Base-by-base conservation (phyloP, 2,797 vertebrate species). In the Antrozous pallidus region DNA sequence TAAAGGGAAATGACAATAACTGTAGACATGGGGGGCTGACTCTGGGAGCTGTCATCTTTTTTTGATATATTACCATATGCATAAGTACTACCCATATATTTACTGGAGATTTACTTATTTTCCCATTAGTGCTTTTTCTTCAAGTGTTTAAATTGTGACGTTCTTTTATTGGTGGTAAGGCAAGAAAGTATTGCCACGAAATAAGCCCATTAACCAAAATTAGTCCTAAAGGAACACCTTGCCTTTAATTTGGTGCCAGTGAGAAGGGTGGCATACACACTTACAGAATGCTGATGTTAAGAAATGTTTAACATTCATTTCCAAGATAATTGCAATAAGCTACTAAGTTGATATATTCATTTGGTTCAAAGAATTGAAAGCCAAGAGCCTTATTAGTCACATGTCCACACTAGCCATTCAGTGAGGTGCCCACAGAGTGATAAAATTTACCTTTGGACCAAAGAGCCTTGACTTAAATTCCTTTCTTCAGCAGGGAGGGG, bases 121-220 rank as follows among this genome's bases (percentile, higher is more conserved):
- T 90, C 74, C 63, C 56, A 54, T 85, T 75, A 85, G 73, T 89
- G 65, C 18, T 81, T 92, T 96, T 86, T 70, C 24, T 63, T 71
- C 61, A 73, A 10, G 12, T 83, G 20, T 83, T 92, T 91, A 92
- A 93, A 81, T 77, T 31, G 11, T 61, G 36, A 74, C 13, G 45
- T 14, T 79, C 17, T 77, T 95, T 88, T 69, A 42, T 4, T 16
- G 33, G 47, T 8, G 18, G 51, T 22, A 26, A 24, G 49, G 20
- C 16, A 73, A 88, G 16, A 79, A 88, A 5, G 6, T 56, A 45
- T 84, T 61, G 6, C 79, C 40, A 80, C 16, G 11, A 31, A 7
- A 54, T 86, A 93, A 82, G 54, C 36, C 20, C 28, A 42, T 18
- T 49, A 56, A 75, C 24, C 93, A 49, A 84, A 90, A 90, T 81